Conservation (phyloP, 53 echinoderm and acorn worm species). For the Echinarachnius parma region DNA sequence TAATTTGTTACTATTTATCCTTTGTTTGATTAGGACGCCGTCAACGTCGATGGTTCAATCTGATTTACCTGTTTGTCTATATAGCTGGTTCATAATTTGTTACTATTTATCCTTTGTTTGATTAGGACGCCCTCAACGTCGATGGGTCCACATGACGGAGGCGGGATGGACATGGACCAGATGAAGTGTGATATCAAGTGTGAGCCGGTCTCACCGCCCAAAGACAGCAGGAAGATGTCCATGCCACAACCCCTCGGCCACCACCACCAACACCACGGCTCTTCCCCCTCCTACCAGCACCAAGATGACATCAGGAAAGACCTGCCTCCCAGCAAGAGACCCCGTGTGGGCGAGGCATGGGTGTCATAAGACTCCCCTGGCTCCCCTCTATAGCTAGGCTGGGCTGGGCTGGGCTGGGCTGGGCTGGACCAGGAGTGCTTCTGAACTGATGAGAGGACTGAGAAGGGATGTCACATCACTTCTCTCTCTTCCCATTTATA, state of each 20-base stretch:
- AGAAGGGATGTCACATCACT: too few relatives aligned
- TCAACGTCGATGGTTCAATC: too few relatives aligned
- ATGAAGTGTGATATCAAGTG: conserved; percentile 81
- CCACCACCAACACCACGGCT: conserved; percentile 62
- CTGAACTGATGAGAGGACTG: neutral
- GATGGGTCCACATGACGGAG: conserved; percentile 44
- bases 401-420: neutral
- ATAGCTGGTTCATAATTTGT: too few relatives aligned
- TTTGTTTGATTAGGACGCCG: too few relatives aligned
- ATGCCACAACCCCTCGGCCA: conserved; percentile 45
- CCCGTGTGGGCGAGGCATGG: conserved; percentile 81
- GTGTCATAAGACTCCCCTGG: conserved; percentile 42
- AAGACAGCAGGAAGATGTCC: conserved; percentile 76
- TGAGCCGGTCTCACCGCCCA: conserved; percentile 95
- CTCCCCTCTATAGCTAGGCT: neutral
- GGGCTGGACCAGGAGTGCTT: neutral
- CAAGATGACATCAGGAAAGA: conserved; percentile 70
- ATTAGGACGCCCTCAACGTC: conserved; percentile 33
- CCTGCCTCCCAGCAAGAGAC: conserved; percentile 86
- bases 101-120: too few relatives aligned
- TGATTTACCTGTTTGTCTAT: too few relatives aligned
- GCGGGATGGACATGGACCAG: conserved; percentile 47
- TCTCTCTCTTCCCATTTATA: too few relatives aligned
- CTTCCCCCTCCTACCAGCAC: conserved; percentile 62
- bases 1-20: too few relatives aligned